These are phyloP conservation scores for rat (Rattus norvegicus) DNA, from an alignment of 2,113 vertebrate species.

Conservation along the genomic window GRCr8 NC_086020.1:1151001-1151500, in stretches of 20 bases:
- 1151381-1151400: not conserved
- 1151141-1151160: too few relatives aligned
- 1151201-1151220: too few relatives aligned
- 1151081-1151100: not conserved
- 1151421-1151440: too few relatives aligned
- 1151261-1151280: too few relatives aligned
- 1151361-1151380: too few relatives aligned
- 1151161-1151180: too few relatives aligned
- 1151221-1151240: too few relatives aligned
- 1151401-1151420: not conserved
- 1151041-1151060: not conserved
- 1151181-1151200: too few relatives aligned
- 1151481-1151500: not conserved
- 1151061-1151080: not conserved
- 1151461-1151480: not conserved
- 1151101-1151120: not conserved
- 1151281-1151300: not conserved
- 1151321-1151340: too few relatives aligned
- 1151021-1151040: conserved; percentile 6
- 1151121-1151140: too few relatives aligned
- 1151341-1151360: not conserved
- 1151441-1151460: not conserved
- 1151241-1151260: not conserved
- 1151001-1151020: conserved; percentile 2
- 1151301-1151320: too few relatives aligned